Evolutionary conservation across 2,797 vertebrate species (phyloP), one percentile per base, ranked within the genome.

Genomic region (Fistularia commersonii): DNA sequence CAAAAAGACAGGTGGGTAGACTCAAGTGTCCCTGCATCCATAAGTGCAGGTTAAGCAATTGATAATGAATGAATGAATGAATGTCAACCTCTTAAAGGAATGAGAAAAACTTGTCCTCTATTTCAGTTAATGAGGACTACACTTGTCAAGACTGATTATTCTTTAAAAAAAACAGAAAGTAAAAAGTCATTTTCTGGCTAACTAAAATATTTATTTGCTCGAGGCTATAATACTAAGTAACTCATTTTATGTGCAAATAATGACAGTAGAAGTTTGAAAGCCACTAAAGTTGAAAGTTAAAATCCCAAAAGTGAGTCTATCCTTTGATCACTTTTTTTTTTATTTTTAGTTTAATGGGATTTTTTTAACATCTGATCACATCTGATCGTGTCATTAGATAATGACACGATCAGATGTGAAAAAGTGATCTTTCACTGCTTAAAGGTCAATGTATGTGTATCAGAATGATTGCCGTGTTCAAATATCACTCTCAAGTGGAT

Each of bases 161-260:
- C 38, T 71, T 60, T 66, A 57, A 45, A 56, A 64, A 48, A 45
- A 66, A 48, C 45, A 54, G 10, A 41, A 51, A 56, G 57, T 70
- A 62, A 73, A 52, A 66, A 55, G 61, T 61, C 53, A 68, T 41
- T 47, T 55, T 79, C 57, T 72, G 64, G 77, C 79, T 75, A 79
- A 57, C 47, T 63, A 66, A 80, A 65, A 71, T 66, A 69, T 75
- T 70, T 54, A 54, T 75, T 64, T 57, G 63, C 70, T 65, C 15
- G 0, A 1, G 71, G 69, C 62, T 56, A 34, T 14, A 42, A 47
- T 66, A 56, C 45, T 34, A 62, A 74, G 34, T 4, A 44, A 50
- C 34, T 12, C 8, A 10, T 10, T 57, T 57, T 11, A 31, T 38
- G 35, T 41, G 9, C 41, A 57, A 57, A 47, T 14, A 46, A 54